phyloP scores from a whole-genome alignment of 2,113 vertebrate species.

The Trochalopteron elliotii region DNA sequence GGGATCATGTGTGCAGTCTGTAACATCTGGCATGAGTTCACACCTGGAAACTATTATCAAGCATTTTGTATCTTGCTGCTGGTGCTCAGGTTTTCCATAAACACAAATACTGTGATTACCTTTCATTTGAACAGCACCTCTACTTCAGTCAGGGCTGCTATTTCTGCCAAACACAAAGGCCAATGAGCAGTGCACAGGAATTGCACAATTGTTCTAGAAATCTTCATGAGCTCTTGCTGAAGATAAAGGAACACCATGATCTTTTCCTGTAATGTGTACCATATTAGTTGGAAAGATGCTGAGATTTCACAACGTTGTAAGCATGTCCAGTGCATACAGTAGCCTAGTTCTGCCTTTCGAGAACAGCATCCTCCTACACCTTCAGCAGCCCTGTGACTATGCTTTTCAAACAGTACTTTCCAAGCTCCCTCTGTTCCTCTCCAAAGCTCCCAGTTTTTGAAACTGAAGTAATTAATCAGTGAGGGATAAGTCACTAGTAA shows the following conservation, averaged over 20 bases:
- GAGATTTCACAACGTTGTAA: background rate
- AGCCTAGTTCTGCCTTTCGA: background rate
- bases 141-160: background rate
- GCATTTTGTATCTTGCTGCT: background rate
- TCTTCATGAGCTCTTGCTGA: background rate
- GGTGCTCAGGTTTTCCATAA: background rate
- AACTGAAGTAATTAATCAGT: background rate
- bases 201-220: background rate
- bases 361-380: background rate
- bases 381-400: background rate
- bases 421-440: background rate
- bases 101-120: background rate
- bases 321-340: accelerated
- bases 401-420: background rate
- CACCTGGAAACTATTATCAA: background rate
- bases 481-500: background rate
- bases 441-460: background rate
- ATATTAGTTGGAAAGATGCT: background rate
- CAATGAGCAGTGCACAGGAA: background rate
- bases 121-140: background rate
- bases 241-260: background rate
- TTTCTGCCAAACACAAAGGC: background rate
- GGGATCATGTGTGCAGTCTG: accelerated
- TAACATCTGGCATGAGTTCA: background rate
- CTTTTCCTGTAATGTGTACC: background rate